These are phyloP conservation scores for Xanthia icteritia DNA, from an alignment of 2,888 invertebrate genomes.

Conservation along the genomic window DNA sequence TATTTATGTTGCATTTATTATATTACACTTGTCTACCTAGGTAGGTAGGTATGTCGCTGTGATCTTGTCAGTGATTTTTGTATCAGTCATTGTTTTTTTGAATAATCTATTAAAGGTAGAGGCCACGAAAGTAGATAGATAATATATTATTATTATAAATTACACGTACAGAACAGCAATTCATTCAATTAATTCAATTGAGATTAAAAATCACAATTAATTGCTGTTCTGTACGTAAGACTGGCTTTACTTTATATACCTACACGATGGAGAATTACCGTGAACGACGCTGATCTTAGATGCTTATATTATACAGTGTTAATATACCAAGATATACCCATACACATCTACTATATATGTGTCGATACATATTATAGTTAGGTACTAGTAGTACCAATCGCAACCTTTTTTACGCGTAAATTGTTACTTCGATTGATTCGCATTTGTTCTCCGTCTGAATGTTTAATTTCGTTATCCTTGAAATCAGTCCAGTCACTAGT, in stretches of 20 bases:
- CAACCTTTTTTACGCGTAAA: conserved; percentile 1
- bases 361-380: background rate
- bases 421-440: conserved; percentile 16
- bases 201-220: background rate
- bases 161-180: too few species aligned
- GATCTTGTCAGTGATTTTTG: background rate
- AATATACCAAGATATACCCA: conserved; percentile 18
- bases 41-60: too few species aligned
- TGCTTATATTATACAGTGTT: conserved; percentile 8
- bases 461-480: conserved; percentile 9
- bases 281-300: conserved; percentile 9
- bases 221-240: background rate
- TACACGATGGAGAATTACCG: conserved; percentile 7
- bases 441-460: conserved; percentile 5
- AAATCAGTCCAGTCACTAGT: background rate
- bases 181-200: too few species aligned
- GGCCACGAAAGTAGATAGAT: background rate
- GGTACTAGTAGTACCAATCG: background rate
- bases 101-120: background rate
- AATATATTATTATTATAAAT: too few species aligned
- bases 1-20: background rate
- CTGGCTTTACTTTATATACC: too few species aligned
- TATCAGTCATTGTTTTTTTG: background rate
- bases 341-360: background rate
- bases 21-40: too few species aligned